Evolutionary conservation across 2,888 invertebrate genomes (phyloP).

Genomic region (Ptychoptera albimana): DNA sequence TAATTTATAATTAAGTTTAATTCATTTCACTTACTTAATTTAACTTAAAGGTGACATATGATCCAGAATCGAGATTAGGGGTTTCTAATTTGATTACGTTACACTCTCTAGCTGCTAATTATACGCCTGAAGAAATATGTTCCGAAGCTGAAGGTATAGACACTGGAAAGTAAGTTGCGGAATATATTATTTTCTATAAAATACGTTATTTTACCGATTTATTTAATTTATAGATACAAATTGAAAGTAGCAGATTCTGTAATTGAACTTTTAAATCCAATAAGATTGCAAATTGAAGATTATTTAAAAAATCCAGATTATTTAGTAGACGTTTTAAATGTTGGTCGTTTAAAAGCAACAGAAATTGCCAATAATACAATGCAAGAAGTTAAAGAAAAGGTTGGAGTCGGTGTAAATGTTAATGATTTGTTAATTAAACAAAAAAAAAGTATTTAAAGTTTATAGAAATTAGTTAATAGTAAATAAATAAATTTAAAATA

Average conservation of each 20-base stretch:
- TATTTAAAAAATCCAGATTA: slow-evolving; percentile 43
- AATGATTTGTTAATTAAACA: no score
- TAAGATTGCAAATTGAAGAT: slow-evolving; percentile 40
- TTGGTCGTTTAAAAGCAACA: slow-evolving; percentile 47
- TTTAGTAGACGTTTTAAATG: slow-evolving; percentile 42
- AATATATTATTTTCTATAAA: not conserved
- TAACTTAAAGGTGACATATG: slow-evolving; percentile 50
- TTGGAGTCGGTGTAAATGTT: slow-evolving; percentile 32
- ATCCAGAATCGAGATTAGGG: slow-evolving; percentile 63
- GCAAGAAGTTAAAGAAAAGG: slow-evolving; percentile 40
- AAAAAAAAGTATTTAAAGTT: no score
- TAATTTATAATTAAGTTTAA: no score
- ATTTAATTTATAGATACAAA: slow-evolving; percentile 42
- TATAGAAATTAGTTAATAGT: no score
- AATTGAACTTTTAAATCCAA: slow-evolving; percentile 50
- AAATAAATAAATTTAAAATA: no score
- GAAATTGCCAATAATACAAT: slow-evolving; percentile 45
- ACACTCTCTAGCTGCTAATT: slow-evolving; percentile 57
- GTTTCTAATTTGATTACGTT: slow-evolving; percentile 79
- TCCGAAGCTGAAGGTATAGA: slow-evolving; percentile 45
- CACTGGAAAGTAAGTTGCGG: slow-evolving; percentile 47
- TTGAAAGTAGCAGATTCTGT: slow-evolving; percentile 53
- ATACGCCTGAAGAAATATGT: slow-evolving; percentile 49
- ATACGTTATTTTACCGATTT: slow-evolving; percentile 13
- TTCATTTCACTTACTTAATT: no score